A percentile compares a stretch with the other conserved stretches of the same genome.
These are phyloP conservation scores for Phalacrocorax carbo DNA, from an alignment of 2,113 vertebrate genomes.

Conservation along the genomic window DNA sequence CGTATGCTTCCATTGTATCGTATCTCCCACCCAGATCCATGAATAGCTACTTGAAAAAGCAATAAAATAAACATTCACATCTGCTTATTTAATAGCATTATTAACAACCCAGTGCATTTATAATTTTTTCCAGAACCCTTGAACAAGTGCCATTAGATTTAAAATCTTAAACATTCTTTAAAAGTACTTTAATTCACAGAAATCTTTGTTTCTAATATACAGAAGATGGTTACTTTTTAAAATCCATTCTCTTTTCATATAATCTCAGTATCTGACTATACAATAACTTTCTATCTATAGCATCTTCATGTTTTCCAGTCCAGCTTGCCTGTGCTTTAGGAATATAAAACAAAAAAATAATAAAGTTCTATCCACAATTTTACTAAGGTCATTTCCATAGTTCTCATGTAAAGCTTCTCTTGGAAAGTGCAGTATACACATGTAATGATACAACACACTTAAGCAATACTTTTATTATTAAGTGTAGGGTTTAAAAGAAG, in stretches of 20 bases:
- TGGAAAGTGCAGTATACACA: conserved; percentile 71
- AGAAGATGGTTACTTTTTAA: conserved; percentile 71
- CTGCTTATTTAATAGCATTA: conserved; percentile 56
- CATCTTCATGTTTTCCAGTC: conserved; percentile 43
- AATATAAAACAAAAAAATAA: conserved; percentile 70
- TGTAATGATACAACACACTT: conserved; percentile 67
- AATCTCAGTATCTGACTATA: conserved; percentile 74
- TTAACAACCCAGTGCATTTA: conserved; percentile 31
- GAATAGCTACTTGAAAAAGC: conserved; percentile 35
- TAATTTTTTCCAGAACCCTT: conserved; percentile 51
- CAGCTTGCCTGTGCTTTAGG: conserved; percentile 66
- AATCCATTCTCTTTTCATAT: conserved; percentile 74
- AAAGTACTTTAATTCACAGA: conserved; percentile 80
- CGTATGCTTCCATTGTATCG: accelerated
- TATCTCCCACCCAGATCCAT: neutral
- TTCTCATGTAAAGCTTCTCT: conserved; percentile 67
- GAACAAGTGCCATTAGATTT: conserved; percentile 68
- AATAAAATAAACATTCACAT: conserved; percentile 47
- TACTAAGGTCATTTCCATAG: conserved; percentile 67
- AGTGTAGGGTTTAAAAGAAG: conserved; percentile 60
- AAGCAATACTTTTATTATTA: conserved; percentile 69
- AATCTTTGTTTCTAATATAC: conserved; percentile 76
- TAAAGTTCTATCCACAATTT: conserved; percentile 70
- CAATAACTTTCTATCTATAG: conserved; percentile 74
- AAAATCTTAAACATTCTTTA: conserved; percentile 74